Conservation (phyloP, 2,113 vertebrate species). For the Aegotheles bennettii region DNA sequence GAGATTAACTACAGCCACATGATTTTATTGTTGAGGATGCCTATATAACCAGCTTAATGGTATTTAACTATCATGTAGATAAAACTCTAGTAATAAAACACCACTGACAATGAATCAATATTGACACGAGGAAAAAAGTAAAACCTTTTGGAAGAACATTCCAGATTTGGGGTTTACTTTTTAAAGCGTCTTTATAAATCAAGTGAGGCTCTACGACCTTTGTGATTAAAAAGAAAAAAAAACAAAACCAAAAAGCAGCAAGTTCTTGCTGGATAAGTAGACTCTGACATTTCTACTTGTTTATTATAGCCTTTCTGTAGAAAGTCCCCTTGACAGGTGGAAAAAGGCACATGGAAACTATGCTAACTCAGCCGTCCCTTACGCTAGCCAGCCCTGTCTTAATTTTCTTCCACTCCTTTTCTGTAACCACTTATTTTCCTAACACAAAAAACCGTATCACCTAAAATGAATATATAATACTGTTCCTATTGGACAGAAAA, state of each 20-base stretch:
- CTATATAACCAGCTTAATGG: background rate
- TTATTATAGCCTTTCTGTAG: background rate
- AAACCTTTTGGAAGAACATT: background rate
- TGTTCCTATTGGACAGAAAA: background rate
- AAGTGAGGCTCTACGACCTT: background rate
- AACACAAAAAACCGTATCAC: background rate
- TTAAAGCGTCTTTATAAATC: background rate
- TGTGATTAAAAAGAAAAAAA: background rate
- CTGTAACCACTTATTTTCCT: background rate
- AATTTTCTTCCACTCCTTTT: background rate
- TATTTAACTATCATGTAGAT: background rate
- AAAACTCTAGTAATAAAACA: background rate
- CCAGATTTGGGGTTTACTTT: background rate
- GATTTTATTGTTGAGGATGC: background rate
- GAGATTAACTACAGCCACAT: background rate
- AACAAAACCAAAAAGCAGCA: background rate
- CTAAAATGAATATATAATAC: background rate
- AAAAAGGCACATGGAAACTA: slow-evolving; percentile 22
- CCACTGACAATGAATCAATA: background rate
- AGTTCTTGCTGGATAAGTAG: background rate
- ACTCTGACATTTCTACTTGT: background rate
- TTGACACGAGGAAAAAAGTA: background rate
- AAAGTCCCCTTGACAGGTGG: background rate
- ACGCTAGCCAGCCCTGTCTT: background rate
- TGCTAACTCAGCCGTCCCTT: background rate